phyloP scores from a whole-genome alignment of 1,140 invertebrate genomes.

The Gonioctena quinquepunctata region DNA sequence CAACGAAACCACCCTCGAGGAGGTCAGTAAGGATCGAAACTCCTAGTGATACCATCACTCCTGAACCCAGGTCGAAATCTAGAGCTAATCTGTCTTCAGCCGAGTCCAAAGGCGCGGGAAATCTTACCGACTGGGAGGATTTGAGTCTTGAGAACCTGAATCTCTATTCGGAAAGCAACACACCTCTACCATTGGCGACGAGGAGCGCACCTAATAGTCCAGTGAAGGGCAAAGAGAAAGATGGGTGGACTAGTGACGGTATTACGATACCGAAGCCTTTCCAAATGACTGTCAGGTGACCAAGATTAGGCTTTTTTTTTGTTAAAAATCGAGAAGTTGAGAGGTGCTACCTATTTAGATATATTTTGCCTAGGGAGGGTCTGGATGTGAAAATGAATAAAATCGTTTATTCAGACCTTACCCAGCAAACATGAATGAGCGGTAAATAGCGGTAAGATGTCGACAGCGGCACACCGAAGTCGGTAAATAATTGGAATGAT shows the following conservation, averaged over 20 bases:
- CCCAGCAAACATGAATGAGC: too few species aligned
- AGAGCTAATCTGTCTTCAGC: conserved; percentile 32
- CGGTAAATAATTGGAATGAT: too few species aligned
- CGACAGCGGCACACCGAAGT: too few species aligned
- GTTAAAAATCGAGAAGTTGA: too few species aligned
- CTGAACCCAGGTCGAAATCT: conserved; percentile 35
- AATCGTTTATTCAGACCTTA: too few species aligned
- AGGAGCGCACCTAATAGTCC: conserved; percentile 63
- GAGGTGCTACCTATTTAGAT: too few species aligned
- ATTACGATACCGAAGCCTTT: conserved; percentile 69
- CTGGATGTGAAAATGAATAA: too few species aligned
- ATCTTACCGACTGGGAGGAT: conserved; percentile 45
- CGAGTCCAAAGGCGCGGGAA: conserved; percentile 17
- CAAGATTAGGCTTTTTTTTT: too few species aligned
- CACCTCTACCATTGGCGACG: conserved; percentile 34
- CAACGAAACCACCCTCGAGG: conserved; percentile 47
- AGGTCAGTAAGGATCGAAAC: conserved; percentile 53
- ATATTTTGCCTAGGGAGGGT: too few species aligned
- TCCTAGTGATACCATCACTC: conserved; percentile 38
- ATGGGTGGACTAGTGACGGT: conserved; percentile 53
- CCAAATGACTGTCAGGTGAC: conserved; percentile 68
- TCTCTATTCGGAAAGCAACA: conserved; percentile 32
- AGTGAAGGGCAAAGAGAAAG: conserved; percentile 44
- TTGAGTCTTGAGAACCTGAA: conserved; percentile 43
- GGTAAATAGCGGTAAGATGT: too few species aligned